phyloP scores from a whole-genome alignment of 1,140 invertebrate genomes.

The Drosophila navojoa region DNA sequence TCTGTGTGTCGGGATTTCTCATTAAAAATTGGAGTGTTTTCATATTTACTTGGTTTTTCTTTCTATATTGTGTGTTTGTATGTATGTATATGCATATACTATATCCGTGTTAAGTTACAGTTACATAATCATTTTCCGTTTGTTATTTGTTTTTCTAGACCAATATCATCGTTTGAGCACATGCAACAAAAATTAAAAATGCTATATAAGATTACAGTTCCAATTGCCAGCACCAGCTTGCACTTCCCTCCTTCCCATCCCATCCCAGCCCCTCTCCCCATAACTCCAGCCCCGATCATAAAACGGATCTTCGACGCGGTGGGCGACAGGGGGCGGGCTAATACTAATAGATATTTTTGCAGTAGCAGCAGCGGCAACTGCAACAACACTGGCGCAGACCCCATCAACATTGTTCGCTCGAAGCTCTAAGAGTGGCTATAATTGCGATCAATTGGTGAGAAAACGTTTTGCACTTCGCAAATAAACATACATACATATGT shows the following conservation, averaged over 20 bases:
- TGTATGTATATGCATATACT: conserved; percentile 62
- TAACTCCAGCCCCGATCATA: background rate
- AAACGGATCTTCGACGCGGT: background rate
- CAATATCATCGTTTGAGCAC: conserved; percentile 36
- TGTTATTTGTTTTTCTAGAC: conserved; percentile 13
- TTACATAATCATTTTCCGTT: conserved; percentile 63
- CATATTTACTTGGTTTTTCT: conserved; percentile 25
- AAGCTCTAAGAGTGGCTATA: background rate
- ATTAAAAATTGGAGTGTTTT: conserved; percentile 37
- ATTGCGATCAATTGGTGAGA: background rate
- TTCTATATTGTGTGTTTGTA: conserved; percentile 44
- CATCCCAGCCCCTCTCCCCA: background rate
- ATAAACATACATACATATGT: no score
- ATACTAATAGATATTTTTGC: conserved; percentile 35
- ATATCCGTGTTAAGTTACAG: conserved; percentile 73
- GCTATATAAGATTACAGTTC: conserved; percentile 19
- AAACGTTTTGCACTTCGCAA: conserved; percentile 9
- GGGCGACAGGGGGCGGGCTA: conserved; percentile 14
- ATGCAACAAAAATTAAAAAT: conserved; percentile 39
- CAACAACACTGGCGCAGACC: conserved; percentile 20
- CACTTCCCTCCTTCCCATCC: background rate
- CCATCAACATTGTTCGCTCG: background rate
- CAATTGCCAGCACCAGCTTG: conserved; percentile 1
- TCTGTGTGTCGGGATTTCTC: conserved; percentile 23
- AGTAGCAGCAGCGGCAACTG: conserved; percentile 16